Evolutionary conservation across 2,797 vertebrate genomes (phyloP).

Genomic region (Loriculus beryllinus): DNA sequence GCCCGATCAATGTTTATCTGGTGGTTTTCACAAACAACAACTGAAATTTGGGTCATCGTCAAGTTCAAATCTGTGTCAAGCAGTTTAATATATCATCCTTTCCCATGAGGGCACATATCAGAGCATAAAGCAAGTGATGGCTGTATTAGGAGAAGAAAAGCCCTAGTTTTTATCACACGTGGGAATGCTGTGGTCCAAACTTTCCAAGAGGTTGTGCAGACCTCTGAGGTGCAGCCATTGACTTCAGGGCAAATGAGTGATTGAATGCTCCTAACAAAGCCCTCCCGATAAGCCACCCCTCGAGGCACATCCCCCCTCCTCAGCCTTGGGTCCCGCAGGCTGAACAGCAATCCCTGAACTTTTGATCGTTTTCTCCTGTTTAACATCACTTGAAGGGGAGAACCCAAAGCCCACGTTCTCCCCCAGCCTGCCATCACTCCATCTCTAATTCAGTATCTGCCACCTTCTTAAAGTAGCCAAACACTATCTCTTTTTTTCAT

Average conservation of each 20-base stretch:
- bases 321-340: not conserved
- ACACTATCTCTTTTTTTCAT: not conserved
- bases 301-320: not conserved
- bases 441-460: not conserved
- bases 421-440: not conserved
- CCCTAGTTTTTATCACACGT: not conserved
- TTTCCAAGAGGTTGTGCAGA: accelerated
- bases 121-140: not conserved
- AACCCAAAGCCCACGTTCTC: not conserved
- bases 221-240: not conserved
- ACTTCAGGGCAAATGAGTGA: not conserved
- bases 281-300: not conserved
- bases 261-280: not conserved
- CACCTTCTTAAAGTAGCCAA: not conserved
- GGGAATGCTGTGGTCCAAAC: accelerated
- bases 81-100: not conserved
- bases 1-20: not conserved
- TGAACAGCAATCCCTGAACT: not conserved
- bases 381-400: not conserved
- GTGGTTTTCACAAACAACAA: not conserved
- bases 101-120: not conserved
- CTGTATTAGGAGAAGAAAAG: not conserved
- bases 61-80: not conserved
- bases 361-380: not conserved
- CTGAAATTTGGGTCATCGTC: not conserved